These are phyloP conservation scores for Megaceryle torquata DNA, from an alignment of 2,113 vertebrate species.

Conservation along the genomic window DNA sequence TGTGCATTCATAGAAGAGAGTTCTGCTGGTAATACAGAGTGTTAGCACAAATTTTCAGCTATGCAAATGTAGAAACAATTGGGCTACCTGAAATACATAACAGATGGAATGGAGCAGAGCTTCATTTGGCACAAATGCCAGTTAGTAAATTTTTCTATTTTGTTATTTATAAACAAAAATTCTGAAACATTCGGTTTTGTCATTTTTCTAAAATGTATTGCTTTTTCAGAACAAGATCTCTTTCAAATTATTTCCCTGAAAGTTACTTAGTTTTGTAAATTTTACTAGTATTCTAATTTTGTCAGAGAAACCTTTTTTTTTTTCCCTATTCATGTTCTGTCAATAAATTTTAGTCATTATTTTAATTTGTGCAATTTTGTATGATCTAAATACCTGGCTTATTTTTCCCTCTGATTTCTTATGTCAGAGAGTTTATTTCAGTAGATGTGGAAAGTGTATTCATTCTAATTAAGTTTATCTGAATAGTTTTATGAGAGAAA, in stretches of 20 bases:
- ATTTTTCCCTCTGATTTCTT: not conserved
- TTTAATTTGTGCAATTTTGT: fast-evolving
- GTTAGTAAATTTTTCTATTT: not conserved
- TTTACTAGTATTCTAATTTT: not conserved
- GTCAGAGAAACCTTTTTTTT: not conserved
- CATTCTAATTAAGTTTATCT: not conserved
- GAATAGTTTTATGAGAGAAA: not conserved
- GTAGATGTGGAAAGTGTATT: not conserved
- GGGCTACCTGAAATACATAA: not conserved
- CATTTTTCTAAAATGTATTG: not conserved
- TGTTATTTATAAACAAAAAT: not conserved
- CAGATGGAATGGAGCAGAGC: not conserved
- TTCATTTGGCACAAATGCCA: not conserved
- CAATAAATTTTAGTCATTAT: not conserved
- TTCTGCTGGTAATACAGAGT: not conserved
- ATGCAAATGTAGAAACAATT: not conserved
- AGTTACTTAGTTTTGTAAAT: not conserved
- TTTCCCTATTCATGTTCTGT: not conserved
- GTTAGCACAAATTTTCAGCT: not conserved
- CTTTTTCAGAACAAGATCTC: not conserved
- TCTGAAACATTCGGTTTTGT: not conserved
- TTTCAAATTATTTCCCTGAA: not conserved
- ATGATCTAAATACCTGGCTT: not conserved
- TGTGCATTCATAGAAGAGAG: not conserved
- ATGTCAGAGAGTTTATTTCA: not conserved